Base-by-base conservation (phyloP, 2,113 vertebrate species). In the Trichechus manatus region DNA sequence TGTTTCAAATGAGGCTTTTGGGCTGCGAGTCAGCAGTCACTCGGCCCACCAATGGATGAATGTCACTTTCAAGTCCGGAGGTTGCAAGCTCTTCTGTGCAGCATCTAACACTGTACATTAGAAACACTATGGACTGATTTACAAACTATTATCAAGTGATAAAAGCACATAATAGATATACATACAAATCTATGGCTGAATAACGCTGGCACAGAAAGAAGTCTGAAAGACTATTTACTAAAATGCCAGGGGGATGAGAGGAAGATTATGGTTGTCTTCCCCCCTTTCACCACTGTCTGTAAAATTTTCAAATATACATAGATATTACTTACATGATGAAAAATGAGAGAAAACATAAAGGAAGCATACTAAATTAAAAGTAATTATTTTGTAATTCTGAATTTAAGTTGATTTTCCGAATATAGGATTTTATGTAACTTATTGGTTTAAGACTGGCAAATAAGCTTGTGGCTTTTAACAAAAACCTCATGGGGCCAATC, bases 381-480 rank as follows among this genome's bases (percentile, higher is more conserved):
- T 81, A 63, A 94, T 50, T 87, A 88, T 74, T 75, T 68, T 82
- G 0, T 82, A 95, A 81, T 25, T 82, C 6, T 39, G 4, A 89
- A 87, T 93, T 87, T 86, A 92, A 33, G 13, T 39, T 95, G 61
- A 93, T 80, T 86, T 89, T 89, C 23, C 82, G 39, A 94, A 96
- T 19, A 29, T 53, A 66, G 36, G 68, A 95, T 14, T 56, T 66
- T 39, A 68, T 68, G 31, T 72, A 72, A 31, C 31, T 92, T 93
- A 74, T 5, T 70, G 13, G 63, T 53, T 91, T 78, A 93, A 79
- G 25, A 86, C 56, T 31, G 81, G 53, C 36, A 81, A 87, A 93
- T 84, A 29, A 53, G 1, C 29, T 31, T 91, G 68, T 70, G 8
- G 42, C 22, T 94, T 92, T 95, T 70, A 80, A 93, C 25, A 96